Evolutionary conservation across 2,797 vertebrate genomes (phyloP).

Genomic region (Pseudochirops corinnae): DNA sequence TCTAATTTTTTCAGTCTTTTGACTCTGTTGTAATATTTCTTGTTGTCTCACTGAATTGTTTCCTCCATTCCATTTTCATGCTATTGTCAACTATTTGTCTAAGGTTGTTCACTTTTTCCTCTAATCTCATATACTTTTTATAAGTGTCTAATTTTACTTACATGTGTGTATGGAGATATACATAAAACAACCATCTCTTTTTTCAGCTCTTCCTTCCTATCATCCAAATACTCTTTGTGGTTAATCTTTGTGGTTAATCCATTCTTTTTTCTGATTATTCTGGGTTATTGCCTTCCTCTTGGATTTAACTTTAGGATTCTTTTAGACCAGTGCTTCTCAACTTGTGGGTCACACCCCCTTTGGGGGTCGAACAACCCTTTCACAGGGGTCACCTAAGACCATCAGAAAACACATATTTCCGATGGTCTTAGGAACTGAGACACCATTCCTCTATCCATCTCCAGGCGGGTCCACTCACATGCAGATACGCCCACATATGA

Average conservation of each 20-base stretch:
- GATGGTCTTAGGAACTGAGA: too few species aligned
- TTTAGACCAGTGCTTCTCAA: background rate
- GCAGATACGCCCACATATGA: too few species aligned
- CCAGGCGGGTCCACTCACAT: too few species aligned
- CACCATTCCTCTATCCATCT: too few species aligned
- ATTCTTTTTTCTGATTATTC: background rate
- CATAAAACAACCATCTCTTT: background rate
- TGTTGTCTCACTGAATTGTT: background rate
- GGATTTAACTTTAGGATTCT: background rate
- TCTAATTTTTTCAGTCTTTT: background rate
- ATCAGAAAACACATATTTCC: too few species aligned
- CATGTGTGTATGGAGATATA: background rate
- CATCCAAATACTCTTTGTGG: background rate
- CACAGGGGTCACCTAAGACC: too few species aligned
- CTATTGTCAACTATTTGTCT: background rate
- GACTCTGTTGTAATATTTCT: background rate
- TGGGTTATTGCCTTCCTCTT: background rate
- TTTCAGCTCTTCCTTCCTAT: background rate
- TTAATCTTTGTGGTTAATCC: background rate
- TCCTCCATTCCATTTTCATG: background rate
- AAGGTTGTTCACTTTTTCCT: background rate
- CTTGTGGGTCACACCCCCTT: too few species aligned
- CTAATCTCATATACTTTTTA: background rate
- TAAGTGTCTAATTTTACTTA: background rate
- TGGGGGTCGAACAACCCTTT: too few species aligned